Evolutionary conservation across 2,797 vertebrate species (phyloP), one percentile per base, ranked within the genome.

Genomic region (Molossus alvarezi): DNA sequence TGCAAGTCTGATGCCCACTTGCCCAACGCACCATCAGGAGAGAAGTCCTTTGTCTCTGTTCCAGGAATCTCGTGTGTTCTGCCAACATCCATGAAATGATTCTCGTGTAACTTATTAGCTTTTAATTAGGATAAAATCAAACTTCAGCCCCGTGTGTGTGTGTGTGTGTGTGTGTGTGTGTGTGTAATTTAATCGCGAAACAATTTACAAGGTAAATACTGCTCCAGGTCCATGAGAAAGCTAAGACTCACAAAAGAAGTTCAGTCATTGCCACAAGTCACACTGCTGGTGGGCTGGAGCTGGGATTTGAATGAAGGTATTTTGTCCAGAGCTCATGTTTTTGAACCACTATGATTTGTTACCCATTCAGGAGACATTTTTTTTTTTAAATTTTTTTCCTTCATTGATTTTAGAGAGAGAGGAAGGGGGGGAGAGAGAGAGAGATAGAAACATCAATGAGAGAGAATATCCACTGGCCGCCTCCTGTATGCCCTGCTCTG

Each of bases 111-210:
- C 5, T 72, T 94, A 37, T 23, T 51, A 67, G 51, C 25, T 81
- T 88, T 17, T 77, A 94, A 62, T 58, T 57, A 88, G 25, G 23
- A 11, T 82, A 48, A 69, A 94, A 69, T 86, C 6, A 86, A 88
- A 73, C 41, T 51, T 27, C 6, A 82, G 55, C 14, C 10, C 8
- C 12, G 5, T n/a, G 3, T 67, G 18, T 37, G 33, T 37, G 17
- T 33, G 29, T 67, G n/a, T 37, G n/a, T 33, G 65, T 33, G 65
- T 33, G 65, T 67, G 65, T 33, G 23, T 77, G 60, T 51, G 15
- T 48, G 12, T 45, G 0, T 55, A 12, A 69, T 80, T 79, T 85
- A 41, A 77, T 51, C 23, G 76, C 33, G 81, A 65, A 84, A 84
- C 17, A 92, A 73, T n/a, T 75, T 90, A 62, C 0, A 17, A 37